Conservation (phyloP, 2,888 invertebrate species). For the Cataglyphis cursor region DNA sequence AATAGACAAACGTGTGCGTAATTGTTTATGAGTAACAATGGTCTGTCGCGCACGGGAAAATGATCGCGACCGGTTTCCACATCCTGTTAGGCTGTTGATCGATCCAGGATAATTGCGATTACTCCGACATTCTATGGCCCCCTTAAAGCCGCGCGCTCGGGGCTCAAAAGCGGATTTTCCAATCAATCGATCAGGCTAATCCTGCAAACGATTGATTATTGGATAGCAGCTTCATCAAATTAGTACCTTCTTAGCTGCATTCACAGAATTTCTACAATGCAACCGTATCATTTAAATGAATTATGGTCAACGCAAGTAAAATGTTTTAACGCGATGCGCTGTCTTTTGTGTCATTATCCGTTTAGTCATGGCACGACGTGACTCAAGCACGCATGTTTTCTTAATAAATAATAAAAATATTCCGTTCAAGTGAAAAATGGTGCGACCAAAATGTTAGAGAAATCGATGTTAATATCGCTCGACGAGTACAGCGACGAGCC, state of each 20-base stretch:
- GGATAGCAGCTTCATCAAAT: slow-evolving; percentile 66
- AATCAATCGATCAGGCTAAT: slow-evolving; percentile 44
- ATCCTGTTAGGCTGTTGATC: slow-evolving; percentile 68
- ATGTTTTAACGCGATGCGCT: slow-evolving; percentile 29
- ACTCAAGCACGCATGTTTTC: slow-evolving; percentile 7
- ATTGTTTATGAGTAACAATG: slow-evolving; percentile 60
- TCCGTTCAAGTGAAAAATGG: not conserved
- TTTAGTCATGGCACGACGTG: slow-evolving; percentile 30
- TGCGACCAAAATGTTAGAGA: not conserved
- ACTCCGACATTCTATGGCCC: slow-evolving; percentile 26
- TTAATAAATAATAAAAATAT: slow-evolving; percentile 19
- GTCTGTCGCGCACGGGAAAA: slow-evolving; percentile 15
- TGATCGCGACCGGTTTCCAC: slow-evolving; percentile 49
- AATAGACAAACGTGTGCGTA: slow-evolving; percentile 17
- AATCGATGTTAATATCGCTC: not conserved
- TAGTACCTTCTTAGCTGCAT: slow-evolving; percentile 53
- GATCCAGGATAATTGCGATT: slow-evolving; percentile 54
- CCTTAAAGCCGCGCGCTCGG: slow-evolving; percentile 22
- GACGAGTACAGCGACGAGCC: not conserved
- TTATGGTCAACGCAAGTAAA: slow-evolving; percentile 22
- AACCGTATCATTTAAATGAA: slow-evolving; percentile 26
- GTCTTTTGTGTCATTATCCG: slow-evolving; percentile 28
- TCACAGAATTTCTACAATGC: slow-evolving; percentile 57
- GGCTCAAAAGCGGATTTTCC: slow-evolving; percentile 19
- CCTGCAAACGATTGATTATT: slow-evolving; percentile 66